phyloP scores from a whole-genome alignment of 2,888 invertebrate species.

The Idaea straminata region DNA sequence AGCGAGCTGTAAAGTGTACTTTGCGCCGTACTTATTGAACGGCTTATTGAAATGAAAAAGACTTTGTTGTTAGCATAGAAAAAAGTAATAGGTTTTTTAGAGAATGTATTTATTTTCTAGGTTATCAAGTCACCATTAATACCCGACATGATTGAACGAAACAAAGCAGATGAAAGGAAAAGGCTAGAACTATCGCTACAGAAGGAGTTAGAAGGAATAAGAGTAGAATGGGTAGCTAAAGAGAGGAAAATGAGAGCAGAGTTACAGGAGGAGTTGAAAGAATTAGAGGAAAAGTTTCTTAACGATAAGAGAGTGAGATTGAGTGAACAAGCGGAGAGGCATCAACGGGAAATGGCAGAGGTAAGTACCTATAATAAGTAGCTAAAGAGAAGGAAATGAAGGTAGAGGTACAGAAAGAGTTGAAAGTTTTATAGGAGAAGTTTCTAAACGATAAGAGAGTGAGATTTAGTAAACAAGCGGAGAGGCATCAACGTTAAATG shows the following conservation, averaged over 20 bases:
- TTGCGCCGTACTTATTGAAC: too few relatives aligned
- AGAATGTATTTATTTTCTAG: neutral
- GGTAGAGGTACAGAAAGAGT: constrained; percentile 74
- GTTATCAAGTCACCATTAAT: constrained; percentile 61
- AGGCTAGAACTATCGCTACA: constrained; percentile 66
- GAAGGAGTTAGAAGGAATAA: constrained; percentile 76
- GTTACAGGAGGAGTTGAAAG: constrained; percentile 74
- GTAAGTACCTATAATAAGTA: constrained; percentile 43
- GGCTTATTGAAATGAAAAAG: too few relatives aligned
- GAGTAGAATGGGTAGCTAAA: constrained; percentile 79
- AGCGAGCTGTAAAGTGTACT: too few relatives aligned
- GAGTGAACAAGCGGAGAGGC: constrained; percentile 68
- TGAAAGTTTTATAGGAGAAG: constrained; percentile 72
- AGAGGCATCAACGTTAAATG: constrained; percentile 66
- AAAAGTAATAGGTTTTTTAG: neutral
- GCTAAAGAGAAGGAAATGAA: constrained; percentile 76
- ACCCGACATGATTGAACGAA: constrained; percentile 66
- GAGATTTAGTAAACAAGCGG: constrained; percentile 68
- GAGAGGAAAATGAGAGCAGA: constrained; percentile 79
- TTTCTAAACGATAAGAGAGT: constrained; percentile 61
- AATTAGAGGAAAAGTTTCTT: constrained; percentile 69
- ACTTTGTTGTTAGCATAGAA: too few relatives aligned
- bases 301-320: constrained; percentile 63
- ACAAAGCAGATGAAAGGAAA: constrained; percentile 64
- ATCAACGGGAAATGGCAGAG: constrained; percentile 68